phyloP scores from a whole-genome alignment of 2,113 vertebrate species.

The Anhinga rufa region DNA sequence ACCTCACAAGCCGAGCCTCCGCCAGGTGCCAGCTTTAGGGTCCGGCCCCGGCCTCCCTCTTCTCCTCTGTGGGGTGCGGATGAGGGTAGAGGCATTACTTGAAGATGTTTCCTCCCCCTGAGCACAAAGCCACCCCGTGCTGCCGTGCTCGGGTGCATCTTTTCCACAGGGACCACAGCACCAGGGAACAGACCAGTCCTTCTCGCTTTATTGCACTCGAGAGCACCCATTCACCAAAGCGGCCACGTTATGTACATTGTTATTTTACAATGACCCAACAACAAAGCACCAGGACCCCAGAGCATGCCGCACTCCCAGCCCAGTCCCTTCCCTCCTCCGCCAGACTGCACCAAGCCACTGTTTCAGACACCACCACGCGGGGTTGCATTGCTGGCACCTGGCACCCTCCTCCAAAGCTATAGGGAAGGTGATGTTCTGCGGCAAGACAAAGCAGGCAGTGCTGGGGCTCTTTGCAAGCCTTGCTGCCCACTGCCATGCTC shows the following conservation, averaged over 20 bases:
- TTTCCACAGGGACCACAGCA: not conserved
- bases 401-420: not conserved
- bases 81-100: not conserved
- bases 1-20: rapidly evolving
- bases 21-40: not conserved
- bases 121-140: not conserved
- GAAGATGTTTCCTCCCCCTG: not conserved
- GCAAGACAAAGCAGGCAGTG: not conserved
- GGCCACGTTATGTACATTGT: not conserved
- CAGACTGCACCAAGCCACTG: not conserved
- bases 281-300: not conserved
- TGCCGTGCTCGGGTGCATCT: not conserved
- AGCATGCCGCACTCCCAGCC: rapidly evolving
- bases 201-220: slow-evolving; percentile 26
- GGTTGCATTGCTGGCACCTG: no score
- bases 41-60: not conserved
- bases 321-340: rapidly evolving
- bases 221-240: not conserved
- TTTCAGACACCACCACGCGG: not conserved
- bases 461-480: not conserved
- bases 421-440: not conserved
- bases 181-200: not conserved
- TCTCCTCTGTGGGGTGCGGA: rapidly evolving
- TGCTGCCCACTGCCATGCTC: not conserved
- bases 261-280: not conserved